phyloP scores from a whole-genome alignment of 2,888 invertebrate genomes.

The Apocheima hispidaria region DNA sequence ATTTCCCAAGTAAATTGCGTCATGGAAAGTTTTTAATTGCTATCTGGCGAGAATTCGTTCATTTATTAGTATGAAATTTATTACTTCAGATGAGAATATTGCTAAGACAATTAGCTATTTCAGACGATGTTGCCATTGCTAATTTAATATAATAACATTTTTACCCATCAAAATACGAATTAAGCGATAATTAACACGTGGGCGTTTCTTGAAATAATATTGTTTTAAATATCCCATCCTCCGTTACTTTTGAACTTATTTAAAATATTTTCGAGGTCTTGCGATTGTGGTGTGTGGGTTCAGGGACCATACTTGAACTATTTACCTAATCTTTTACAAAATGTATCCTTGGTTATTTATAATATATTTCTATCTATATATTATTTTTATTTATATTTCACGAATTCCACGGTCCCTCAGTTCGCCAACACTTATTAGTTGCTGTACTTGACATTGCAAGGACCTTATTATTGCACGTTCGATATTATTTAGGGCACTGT shows the following conservation, averaged over 20 bases:
- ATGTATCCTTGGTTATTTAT: too few species aligned
- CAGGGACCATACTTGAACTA: too few species aligned
- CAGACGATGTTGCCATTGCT: neutral
- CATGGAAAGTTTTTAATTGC: slow-evolving; percentile 43
- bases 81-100: slow-evolving; percentile 17
- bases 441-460: too few species aligned
- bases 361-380: too few species aligned
- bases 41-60: slow-evolving; percentile 26
- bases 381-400: too few species aligned
- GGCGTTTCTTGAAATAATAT: neutral
- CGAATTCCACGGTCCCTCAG: too few species aligned
- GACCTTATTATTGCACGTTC: neutral
- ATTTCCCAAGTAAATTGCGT: slow-evolving; percentile 34
- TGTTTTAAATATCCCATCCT: too few species aligned
- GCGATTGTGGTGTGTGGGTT: too few species aligned
- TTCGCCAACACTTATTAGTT: too few species aligned
- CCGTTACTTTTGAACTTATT: neutral
- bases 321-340: too few species aligned
- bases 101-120: slow-evolving; percentile 8
- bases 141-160: neutral
- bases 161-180: neutral
- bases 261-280: too few species aligned
- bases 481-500: neutral
- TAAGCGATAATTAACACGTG: neutral
- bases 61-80: slow-evolving; percentile 29